Evolutionary conservation across 2,888 invertebrate species (phyloP).

Genomic region (Megamerina dolium): DNA sequence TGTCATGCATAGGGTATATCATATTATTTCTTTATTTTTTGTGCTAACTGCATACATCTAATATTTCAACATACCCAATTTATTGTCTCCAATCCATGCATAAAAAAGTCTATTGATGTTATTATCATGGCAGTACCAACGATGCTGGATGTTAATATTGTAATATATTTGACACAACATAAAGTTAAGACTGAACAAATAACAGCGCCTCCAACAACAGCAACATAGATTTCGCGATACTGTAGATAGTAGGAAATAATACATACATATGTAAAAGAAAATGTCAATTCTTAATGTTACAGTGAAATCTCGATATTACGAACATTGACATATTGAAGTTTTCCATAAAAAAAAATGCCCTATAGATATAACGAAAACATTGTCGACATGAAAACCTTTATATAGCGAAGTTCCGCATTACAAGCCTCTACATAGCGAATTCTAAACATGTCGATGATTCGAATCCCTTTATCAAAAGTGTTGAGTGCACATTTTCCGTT

Average conservation of each 20-base stretch:
- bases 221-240: conserved; percentile 48
- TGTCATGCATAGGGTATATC: neutral
- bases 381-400: too few species aligned
- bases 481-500: too few species aligned
- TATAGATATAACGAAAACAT: too few species aligned
- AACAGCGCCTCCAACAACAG: conserved; percentile 48
- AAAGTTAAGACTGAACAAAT: conserved; percentile 48
- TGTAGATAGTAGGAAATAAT: conserved; percentile 17
- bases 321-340: too few species aligned
- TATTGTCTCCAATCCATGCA: conserved; percentile 46
- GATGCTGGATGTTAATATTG: conserved; percentile 47
- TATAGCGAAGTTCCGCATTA: too few species aligned
- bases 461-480: too few species aligned
- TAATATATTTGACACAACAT: conserved; percentile 48
- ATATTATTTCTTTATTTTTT: neutral
- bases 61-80: conserved; percentile 42
- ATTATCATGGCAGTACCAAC: conserved; percentile 49
- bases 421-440: too few species aligned
- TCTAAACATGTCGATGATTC: too few species aligned
- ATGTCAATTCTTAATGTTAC: too few species aligned
- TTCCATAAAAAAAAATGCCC: too few species aligned
- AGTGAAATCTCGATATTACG: too few species aligned
- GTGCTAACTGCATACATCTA: neutral
- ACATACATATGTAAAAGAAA: neutral
- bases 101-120: conserved; percentile 46